A percentile compares a stretch with the other conserved stretches of the same genome.
These are phyloP conservation scores for Poeciliopsis turneri DNA, from an alignment of 2,797 vertebrate species.

Conservation along the genomic window DNA sequence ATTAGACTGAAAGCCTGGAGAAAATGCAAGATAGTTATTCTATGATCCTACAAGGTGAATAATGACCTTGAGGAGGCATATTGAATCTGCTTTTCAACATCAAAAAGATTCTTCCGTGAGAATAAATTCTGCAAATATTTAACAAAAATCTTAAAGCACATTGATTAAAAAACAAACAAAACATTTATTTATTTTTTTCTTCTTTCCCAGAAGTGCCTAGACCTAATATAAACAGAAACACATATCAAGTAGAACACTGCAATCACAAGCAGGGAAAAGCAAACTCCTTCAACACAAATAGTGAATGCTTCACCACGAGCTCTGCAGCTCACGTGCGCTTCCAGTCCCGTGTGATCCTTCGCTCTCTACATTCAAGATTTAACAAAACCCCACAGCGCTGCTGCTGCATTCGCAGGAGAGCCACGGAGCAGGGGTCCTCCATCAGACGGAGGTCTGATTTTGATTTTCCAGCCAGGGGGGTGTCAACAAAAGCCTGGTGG, in stretches of 20 bases:
- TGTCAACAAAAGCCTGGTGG: conserved; percentile 52
- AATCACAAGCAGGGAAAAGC: conserved; percentile 14
- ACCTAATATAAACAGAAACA: background rate
- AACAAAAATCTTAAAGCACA: background rate
- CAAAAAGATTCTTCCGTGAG: background rate
- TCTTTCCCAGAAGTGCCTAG: background rate
- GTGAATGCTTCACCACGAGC: conserved; percentile 43
- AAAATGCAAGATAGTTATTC: background rate
- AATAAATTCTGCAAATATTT: background rate
- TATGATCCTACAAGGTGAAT: background rate
- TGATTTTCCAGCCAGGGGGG: conserved; percentile 33
- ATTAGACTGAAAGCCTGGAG: background rate
- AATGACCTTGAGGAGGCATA: background rate
- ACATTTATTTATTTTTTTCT: background rate
- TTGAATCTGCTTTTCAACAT: background rate
- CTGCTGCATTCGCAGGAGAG: conserved; percentile 36
- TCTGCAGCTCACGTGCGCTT: conserved; percentile 50
- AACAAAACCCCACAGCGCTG: conserved; percentile 45
- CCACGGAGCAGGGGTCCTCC: conserved; percentile 10
- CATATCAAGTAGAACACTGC: background rate
- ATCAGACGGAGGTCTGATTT: conserved; percentile 26
- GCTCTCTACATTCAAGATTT: conserved; percentile 30
- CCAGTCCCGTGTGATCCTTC: conserved; percentile 53
- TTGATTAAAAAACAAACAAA: background rate
- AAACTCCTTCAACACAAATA: background rate